phyloP scores from a whole-genome alignment of 2,888 invertebrate genomes.

The Luperina nickerlii region DNA sequence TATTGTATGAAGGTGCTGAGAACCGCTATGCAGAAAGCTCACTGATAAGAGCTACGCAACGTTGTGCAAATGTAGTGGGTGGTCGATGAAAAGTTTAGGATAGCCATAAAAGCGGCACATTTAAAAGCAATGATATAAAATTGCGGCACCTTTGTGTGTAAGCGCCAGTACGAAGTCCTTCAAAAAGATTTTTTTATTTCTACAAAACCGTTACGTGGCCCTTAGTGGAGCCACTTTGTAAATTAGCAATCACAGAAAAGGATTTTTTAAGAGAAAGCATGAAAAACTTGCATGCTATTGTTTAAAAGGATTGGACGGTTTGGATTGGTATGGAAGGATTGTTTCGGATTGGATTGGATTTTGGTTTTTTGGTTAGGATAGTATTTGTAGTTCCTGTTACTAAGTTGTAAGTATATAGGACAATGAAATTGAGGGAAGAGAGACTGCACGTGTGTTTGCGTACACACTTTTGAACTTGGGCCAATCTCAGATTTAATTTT shows the following conservation, averaged over 20 bases:
- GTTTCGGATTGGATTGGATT: no score
- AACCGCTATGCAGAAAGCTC: slow-evolving; percentile 71
- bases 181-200: slow-evolving; percentile 85
- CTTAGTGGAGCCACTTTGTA: slow-evolving; percentile 64
- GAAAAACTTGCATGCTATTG: slow-evolving; percentile 13
- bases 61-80: slow-evolving; percentile 82
- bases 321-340: no score
- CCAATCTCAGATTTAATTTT: not conserved
- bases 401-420: not conserved
- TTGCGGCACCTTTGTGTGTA: slow-evolving; percentile 80
- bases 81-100: slow-evolving; percentile 77
- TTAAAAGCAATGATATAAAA: slow-evolving; percentile 83
- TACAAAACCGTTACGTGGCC: slow-evolving; percentile 78
- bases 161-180: slow-evolving; percentile 76
- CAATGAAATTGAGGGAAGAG: not conserved
- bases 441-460: no score
- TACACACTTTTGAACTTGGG: not conserved
- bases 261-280: slow-evolving; percentile 54
- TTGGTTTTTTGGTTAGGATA: not conserved
- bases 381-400: not conserved
- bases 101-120: slow-evolving; percentile 81
- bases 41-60: slow-evolving; percentile 77
- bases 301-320: not conserved
- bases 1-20: slow-evolving; percentile 67
- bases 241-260: slow-evolving; percentile 70